These are phyloP conservation scores for Augochlora pura DNA, from an alignment of 1,140 invertebrate genomes.

Conservation along the genomic window DNA sequence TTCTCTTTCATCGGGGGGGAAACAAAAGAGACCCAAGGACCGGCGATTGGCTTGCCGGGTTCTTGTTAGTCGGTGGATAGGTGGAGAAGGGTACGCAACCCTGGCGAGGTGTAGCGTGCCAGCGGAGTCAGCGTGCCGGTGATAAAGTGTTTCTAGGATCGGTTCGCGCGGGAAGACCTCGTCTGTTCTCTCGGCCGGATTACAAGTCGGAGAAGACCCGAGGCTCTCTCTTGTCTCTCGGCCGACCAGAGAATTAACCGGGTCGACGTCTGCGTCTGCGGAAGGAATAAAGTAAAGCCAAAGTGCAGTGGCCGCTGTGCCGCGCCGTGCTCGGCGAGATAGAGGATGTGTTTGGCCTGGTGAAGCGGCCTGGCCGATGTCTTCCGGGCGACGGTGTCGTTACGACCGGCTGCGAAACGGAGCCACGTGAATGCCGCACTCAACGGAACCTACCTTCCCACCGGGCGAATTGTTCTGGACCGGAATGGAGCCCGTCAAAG, in stretches of 20 bases:
- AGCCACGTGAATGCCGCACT: slow-evolving; percentile 44
- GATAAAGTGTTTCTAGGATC: background rate
- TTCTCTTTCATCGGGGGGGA: too few species aligned
- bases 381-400: slow-evolving; percentile 24
- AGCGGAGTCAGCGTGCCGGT: too few species aligned
- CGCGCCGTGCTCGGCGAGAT: too few species aligned
- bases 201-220: background rate
- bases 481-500: slow-evolving; percentile 47
- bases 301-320: slow-evolving; percentile 10
- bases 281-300: background rate
- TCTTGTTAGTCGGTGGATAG: too few species aligned
- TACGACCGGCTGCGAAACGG: slow-evolving; percentile 29
- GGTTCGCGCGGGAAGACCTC: background rate
- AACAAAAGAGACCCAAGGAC: too few species aligned
- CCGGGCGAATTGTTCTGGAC: slow-evolving; percentile 45
- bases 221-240: background rate
- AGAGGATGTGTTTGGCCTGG: slow-evolving; percentile 25
- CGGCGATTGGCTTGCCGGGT: too few species aligned
- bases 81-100: too few species aligned
- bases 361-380: slow-evolving; percentile 35
- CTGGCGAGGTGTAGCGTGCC: too few species aligned
- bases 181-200: background rate
- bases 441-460: slow-evolving; percentile 22
- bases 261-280: background rate
- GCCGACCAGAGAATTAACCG: background rate